Evolutionary conservation across 2,797 vertebrate genomes (phyloP).

Genomic region (Sphenodon punctatus): DNA sequence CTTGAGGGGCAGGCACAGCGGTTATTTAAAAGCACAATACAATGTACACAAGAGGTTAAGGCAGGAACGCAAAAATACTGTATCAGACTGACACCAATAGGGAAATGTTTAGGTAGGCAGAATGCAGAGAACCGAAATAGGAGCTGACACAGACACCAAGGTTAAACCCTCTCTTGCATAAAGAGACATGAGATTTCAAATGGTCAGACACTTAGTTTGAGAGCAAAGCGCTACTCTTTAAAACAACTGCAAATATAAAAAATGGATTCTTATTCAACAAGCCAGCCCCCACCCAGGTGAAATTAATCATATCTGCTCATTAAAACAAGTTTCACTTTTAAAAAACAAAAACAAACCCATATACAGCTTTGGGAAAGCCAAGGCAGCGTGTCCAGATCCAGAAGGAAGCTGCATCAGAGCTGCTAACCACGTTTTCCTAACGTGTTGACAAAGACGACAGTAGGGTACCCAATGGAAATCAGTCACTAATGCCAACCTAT

Average conservation of each 20-base stretch:
- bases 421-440: fast-evolving
- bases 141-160: fast-evolving
- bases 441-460: fast-evolving
- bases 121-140: fast-evolving
- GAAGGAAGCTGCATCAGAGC: background rate
- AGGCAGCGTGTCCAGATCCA: too few relatives aligned
- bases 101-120: fast-evolving
- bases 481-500: background rate
- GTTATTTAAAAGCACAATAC: fast-evolving
- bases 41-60: too few relatives aligned
- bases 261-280: background rate
- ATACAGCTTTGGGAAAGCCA: background rate
- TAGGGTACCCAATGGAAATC: fast-evolving
- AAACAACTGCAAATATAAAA: background rate
- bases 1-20: fast-evolving
- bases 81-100: background rate
- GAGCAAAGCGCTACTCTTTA: background rate
- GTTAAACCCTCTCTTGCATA: background rate
- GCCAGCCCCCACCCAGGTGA: background rate
- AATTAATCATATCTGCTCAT: background rate
- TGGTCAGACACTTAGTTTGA: background rate
- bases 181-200: background rate
- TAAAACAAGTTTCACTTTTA: background rate
- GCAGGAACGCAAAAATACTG: background rate
- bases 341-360: fast-evolving